Evolutionary conservation across 2,797 vertebrate species (phyloP).

Genomic region (Eulemur mongoz): DNA sequence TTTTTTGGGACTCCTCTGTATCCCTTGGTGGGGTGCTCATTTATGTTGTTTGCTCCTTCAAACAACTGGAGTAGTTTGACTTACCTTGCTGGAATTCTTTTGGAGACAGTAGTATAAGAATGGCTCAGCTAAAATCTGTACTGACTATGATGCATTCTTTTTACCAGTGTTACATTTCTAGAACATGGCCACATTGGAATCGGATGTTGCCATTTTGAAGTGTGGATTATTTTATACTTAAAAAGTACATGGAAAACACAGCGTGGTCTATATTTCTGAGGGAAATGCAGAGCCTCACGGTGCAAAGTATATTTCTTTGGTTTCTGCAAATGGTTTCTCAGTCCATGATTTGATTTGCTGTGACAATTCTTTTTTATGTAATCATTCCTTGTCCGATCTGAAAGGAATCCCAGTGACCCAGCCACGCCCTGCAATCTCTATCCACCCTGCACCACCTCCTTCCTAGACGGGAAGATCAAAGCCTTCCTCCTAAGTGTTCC

Average conservation of each 20-base stretch:
- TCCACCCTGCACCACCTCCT: not conserved
- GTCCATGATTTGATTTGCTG: not conserved
- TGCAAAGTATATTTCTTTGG: not conserved
- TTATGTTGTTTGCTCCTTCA: not conserved
- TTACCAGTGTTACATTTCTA: not conserved
- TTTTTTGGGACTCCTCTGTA: not conserved
- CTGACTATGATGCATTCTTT: not conserved
- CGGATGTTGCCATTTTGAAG: not conserved
- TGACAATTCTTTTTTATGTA: not conserved
- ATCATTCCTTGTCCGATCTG: not conserved
- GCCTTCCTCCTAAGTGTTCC: not conserved
- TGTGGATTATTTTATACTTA: not conserved
- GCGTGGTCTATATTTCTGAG: not conserved
- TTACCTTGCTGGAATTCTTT: slow-evolving; percentile 37
- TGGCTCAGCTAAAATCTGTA: not conserved
- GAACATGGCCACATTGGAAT: not conserved
- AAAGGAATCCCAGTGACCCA: not conserved
- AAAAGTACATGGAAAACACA: not conserved
- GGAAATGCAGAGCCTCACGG: not conserved
- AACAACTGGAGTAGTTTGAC: not conserved
- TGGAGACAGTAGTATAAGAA: not conserved
- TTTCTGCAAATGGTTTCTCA: not conserved
- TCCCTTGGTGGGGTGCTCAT: not conserved
- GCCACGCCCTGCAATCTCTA: not conserved
- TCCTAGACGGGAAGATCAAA: not conserved